Conservation (phyloP, 2,113 vertebrate genomes). For the Zootoca vivipara region DNA sequence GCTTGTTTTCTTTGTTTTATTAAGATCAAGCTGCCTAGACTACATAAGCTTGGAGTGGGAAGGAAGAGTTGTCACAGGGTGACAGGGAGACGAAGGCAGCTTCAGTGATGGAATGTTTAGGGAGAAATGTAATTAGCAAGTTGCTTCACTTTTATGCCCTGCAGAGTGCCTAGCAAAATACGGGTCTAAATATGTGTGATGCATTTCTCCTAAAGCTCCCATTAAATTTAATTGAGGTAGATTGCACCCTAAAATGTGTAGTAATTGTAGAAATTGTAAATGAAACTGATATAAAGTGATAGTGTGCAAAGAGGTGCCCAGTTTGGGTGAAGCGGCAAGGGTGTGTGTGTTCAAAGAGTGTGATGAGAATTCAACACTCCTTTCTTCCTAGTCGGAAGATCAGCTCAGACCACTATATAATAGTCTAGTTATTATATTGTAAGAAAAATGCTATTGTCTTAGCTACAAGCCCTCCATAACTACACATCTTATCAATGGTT, state of each 20-base stretch:
- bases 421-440: not conserved
- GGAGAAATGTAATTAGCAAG: not conserved
- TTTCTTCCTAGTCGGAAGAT: not conserved
- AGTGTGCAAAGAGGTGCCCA: not conserved
- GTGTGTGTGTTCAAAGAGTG: not conserved
- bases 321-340: too few relatives aligned
- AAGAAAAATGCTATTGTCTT: not conserved
- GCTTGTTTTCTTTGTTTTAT: not conserved
- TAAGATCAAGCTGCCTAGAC: not conserved
- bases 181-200: not conserved
- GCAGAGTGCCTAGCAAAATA: not conserved
- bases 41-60: not conserved
- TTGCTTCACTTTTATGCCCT: not conserved
- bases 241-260: not conserved
- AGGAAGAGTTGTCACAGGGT: not conserved
- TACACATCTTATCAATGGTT: not conserved
- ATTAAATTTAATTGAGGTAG: not conserved
- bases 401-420: too few relatives aligned
- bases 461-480: not conserved
- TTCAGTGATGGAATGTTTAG: slow-evolving; percentile 4
- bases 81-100: not conserved
- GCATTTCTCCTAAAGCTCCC: not conserved
- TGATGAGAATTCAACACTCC: not conserved
- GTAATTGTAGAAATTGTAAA: not conserved
- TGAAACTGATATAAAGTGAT: not conserved